Evolutionary conservation across 2,113 vertebrate species (phyloP).

Genomic region (Thomomys bottae): DNA sequence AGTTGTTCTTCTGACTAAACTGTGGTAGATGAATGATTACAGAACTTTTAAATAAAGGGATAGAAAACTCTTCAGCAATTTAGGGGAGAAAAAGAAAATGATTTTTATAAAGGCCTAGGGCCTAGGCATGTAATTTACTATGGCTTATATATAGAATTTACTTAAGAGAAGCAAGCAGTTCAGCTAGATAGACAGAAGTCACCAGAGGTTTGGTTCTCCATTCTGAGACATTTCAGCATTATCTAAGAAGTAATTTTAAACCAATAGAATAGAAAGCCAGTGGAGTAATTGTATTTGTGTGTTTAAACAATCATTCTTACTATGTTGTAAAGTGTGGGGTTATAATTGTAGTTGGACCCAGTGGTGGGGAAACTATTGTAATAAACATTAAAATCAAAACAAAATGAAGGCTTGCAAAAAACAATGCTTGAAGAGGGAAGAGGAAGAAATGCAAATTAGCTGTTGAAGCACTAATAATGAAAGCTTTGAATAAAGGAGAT

Average conservation of each 20-base stretch:
- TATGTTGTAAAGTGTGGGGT: neutral
- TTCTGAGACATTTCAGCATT: neutral
- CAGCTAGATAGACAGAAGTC: neutral
- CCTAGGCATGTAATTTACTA: neutral
- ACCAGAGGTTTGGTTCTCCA: neutral
- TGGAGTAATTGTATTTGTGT: constrained; percentile 26
- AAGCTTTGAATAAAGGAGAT: neutral
- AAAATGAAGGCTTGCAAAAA: constrained; percentile 37
- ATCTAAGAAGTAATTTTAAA: neutral
- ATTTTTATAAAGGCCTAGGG: neutral
- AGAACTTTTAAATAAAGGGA: neutral
- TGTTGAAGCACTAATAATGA: constrained; percentile 18
- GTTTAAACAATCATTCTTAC: constrained; percentile 22
- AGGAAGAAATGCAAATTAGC: neutral
- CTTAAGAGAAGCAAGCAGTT: constrained; percentile 7
- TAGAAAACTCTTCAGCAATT: neutral
- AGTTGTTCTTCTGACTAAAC: neutral
- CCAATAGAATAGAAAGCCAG: neutral
- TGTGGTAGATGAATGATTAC: neutral
- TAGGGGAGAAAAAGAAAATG: neutral
- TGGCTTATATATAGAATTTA: neutral
- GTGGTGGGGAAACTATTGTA: neutral
- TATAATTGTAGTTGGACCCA: neutral
- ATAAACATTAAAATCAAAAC: neutral
- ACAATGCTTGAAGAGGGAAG: neutral